These are phyloP conservation scores for Philereme transversata DNA, from an alignment of 2,888 invertebrate species.

Conservation along the genomic window DNA sequence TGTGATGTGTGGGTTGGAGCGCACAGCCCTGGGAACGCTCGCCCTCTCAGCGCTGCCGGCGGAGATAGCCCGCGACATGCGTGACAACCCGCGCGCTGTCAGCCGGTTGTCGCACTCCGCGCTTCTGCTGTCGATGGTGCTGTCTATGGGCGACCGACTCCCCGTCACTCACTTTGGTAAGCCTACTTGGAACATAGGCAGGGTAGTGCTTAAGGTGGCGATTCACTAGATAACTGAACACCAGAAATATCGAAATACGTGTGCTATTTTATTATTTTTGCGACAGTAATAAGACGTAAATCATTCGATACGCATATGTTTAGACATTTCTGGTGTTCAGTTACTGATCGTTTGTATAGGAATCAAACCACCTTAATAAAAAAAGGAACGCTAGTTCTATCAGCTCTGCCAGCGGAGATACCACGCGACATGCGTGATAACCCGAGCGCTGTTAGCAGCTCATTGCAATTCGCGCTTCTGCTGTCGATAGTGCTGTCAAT, in stretches of 20 bases:
- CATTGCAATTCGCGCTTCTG: constrained; percentile 92
- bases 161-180: constrained; percentile 94
- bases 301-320: too few species aligned
- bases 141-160: constrained; percentile 95
- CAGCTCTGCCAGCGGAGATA: constrained; percentile 95
- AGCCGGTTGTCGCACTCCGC: constrained; percentile 93
- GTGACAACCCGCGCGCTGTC: constrained; percentile 90
- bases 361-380: too few species aligned
- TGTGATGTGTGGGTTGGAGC: constrained; percentile 93
- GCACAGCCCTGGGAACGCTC: constrained; percentile 91
- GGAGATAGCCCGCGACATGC: constrained; percentile 94
- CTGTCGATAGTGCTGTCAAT: constrained; percentile 95
- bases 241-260: too few species aligned
- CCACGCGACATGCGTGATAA: constrained; percentile 93
- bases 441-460: constrained; percentile 89
- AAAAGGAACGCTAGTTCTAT: constrained; percentile 93
- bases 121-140: constrained; percentile 92
- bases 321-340: too few species aligned
- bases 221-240: too few species aligned
- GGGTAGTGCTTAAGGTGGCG: too few species aligned
- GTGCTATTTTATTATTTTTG: too few species aligned
- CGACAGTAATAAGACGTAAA: too few species aligned
- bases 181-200: not conserved
- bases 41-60: constrained; percentile 94
- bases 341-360: too few species aligned